Base-by-base conservation (phyloP, 2,797 vertebrate genomes). In the Lagodon rhomboides region DNA sequence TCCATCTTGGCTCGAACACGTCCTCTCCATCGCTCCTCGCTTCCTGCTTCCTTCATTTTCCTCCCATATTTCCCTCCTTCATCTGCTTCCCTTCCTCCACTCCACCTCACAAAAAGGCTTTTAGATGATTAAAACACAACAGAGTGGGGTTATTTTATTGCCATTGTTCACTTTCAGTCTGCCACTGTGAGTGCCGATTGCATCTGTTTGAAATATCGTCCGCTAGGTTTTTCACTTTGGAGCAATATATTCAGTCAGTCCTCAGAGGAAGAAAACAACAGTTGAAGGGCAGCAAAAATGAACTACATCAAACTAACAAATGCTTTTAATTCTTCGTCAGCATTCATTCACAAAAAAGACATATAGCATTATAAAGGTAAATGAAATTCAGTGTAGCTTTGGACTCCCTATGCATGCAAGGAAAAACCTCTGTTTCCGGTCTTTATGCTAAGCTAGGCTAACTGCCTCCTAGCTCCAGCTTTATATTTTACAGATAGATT, bases 81-180 rank as follows among this genome's bases (percentile, higher is more conserved):
- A 70, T 71, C 72, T 55, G 53, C 72, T 12, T 50, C 73, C 70
- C 47, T 64, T 54, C 74, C 59, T 84, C 83, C 73, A 23, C 61
- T 76, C 64, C 62, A 63, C 56, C 60, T 69, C 77, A 66, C 71
- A 55, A 79, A 75, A 89, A 87, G 72, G 91, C 87, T 92, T 91
- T 93, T 89, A 90, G 90, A 80, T 87, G 85, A 94, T 94, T 92
- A 91, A 88, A 91, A 89, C 65, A 72, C 64, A 80, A 72, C 79
- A 71, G 59, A 69, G 53, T 27, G 18, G 20, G 9, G 59, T 53
- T 73, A 15, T 63, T n/a, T 51, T 70, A 64, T 87, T 86, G 70
- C 72, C 58, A 58, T 86, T 83, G 78, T 87, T 91, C 85, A 61
- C 54, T 68, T 18, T 78, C 60, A 44, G 23, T 43, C 68, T 43